Conservation (phyloP, 92 coral and sea anemone species). For the Ricordea florida region DNA sequence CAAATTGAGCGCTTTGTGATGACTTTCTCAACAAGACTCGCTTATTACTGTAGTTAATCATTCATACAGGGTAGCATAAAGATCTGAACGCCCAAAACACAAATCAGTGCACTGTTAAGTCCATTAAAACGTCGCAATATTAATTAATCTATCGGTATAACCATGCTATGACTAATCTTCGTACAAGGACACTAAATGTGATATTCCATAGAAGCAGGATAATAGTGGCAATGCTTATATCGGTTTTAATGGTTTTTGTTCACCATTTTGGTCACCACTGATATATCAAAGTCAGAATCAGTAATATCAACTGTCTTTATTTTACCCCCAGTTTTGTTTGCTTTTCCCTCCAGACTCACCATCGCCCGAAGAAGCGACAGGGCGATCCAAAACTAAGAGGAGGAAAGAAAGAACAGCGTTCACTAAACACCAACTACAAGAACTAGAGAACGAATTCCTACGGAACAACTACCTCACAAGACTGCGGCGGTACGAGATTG, state of each 20-base stretch:
- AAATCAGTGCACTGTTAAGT: constrained; percentile 23
- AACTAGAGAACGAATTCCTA: constrained; percentile 83
- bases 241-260: no score
- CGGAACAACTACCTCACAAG: constrained; percentile 86
- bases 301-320: neutral
- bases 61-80: no score
- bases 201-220: no score
- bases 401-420: constrained; percentile 92
- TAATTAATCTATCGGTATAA: no score
- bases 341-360: constrained; percentile 13
- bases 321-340: neutral
- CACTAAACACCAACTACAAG: constrained; percentile 85
- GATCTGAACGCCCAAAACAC: constrained; percentile 8
- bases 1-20: no score
- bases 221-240: no score
- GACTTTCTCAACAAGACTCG: no score
- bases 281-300: no score
- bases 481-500: constrained; percentile 87
- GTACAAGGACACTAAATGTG: no score
- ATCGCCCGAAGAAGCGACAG: neutral
- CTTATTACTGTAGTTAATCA: no score
- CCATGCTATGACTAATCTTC: no score
- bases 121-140: constrained; percentile 42
- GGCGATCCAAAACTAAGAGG: constrained; percentile 17
- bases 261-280: no score